Base-by-base conservation (phyloP, 2,797 vertebrate species). In the Protosalanx chinensis region DNA sequence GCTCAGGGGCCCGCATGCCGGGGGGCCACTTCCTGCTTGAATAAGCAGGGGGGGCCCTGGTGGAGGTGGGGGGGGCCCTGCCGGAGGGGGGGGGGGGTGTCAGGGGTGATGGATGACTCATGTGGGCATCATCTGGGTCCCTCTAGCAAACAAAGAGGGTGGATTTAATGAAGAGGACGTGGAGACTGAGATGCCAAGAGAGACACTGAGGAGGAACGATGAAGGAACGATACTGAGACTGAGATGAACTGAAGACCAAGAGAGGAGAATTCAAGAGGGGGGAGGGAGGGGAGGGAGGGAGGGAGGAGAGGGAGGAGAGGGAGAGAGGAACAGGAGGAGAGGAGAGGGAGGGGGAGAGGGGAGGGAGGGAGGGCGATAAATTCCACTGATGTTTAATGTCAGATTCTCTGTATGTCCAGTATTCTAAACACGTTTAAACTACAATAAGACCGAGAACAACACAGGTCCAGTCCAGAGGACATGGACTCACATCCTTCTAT, bases 31-130 rank as follows among this genome's bases (percentile, higher is more conserved):
- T 37, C 35, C 78, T 76, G 76, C 72, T 60, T 78, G 88, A 92
- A 91, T 88, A 90, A 89, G 88, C 86, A 90, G 89, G 85, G 74
- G 75, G 81, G 30, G 82, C 69, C 15, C 76, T 30, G 73, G 83
- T 74, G 72, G 65, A 61, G 69, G 29, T 58, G 69, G 63, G 3
- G 3, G 37, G 16, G n/a, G 3, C n/a, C n/a, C n/a, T n/a, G n/a
- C n/a, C n/a, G n/a, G n/a, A n/a, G 16, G n/a, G 3, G 57, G 23
- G 18, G 35, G 72, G 77, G 71, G 18, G 74, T 88, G 89, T 88
- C 88, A 89, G 77, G 10, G 58, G 74, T 93, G 91, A 93, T 91
- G 87, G 84, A 93, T 74, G 91, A 93, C 76, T 69, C 3, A 6
- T 62, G 65, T 69, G 46, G 85, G 84, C 81, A 82, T 93, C 91